Conservation (phyloP, 2,888 invertebrate genomes). For the Lepidochitona cinerea region DNA sequence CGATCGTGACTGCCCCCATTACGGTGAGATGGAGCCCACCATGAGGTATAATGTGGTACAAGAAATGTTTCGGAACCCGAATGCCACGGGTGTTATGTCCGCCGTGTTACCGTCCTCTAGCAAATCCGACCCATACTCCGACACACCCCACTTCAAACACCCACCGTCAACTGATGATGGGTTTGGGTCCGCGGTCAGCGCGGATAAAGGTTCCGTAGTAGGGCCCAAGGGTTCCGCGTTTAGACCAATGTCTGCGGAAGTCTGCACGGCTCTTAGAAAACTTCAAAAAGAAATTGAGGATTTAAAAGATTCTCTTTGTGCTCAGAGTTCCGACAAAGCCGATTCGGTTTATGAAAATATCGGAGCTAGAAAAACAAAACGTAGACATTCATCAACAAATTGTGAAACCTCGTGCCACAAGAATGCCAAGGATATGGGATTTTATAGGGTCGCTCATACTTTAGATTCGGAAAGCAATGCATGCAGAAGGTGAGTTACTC, state of each 20-base stretch:
- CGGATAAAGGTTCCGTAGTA: background rate
- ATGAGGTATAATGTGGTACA: background rate
- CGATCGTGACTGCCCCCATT: background rate
- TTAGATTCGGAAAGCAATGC: background rate
- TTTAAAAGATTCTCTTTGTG: background rate
- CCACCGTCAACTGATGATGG: background rate
- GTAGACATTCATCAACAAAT: background rate
- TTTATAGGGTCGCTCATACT: constrained; percentile 2
- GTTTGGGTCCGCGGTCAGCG: background rate
- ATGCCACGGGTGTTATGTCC: background rate
- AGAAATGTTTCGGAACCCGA: constrained; percentile 3
- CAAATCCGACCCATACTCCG: background rate
- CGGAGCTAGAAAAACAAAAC: background rate
- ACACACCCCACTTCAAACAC: background rate
- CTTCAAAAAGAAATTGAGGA: constrained; percentile 3
- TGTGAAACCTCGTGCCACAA: background rate
- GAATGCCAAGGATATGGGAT: constrained; percentile 6
- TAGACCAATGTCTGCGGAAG: background rate
- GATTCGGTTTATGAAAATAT: constrained; percentile 1
- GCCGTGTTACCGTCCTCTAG: constrained; percentile 3
- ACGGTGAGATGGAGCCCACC: constrained; percentile 2
- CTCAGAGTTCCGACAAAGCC: background rate
- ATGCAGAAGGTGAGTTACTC: constrained; percentile 4
- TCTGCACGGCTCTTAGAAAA: background rate
- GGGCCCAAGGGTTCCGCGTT: background rate